phyloP scores from a whole-genome alignment of 2,797 vertebrate genomes.

The Neomorphus geoffroyi region DNA sequence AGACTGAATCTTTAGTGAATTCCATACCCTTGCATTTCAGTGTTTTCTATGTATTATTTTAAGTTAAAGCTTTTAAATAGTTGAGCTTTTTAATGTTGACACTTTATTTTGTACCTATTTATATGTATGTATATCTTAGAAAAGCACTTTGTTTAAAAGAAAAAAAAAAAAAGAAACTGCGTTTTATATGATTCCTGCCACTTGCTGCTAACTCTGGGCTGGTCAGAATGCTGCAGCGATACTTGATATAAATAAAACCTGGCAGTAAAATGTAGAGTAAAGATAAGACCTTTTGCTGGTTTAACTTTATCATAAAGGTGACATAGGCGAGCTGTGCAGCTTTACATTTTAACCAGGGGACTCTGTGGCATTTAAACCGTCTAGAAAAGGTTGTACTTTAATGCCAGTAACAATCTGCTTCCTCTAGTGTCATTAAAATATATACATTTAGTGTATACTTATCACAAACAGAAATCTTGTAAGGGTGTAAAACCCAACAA shows the following conservation, averaged over 20 bases:
- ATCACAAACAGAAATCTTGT: conserved; percentile 76
- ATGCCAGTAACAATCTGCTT: conserved; percentile 96
- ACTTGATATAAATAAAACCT: conserved; percentile 91
- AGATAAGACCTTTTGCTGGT: conserved; percentile 81
- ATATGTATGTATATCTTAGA: conserved; percentile 93
- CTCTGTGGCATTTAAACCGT: conserved; percentile 99
- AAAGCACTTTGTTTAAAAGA: conserved; percentile 97
- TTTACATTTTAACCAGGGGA: conserved; percentile 98
- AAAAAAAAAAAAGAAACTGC: conserved; percentile 83
- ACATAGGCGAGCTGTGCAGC: conserved; percentile 97
- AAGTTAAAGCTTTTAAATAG: conserved; percentile 85
- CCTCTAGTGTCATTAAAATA: conserved; percentile 87
- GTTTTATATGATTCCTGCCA: conserved; percentile 94
- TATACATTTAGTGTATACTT: conserved; percentile 81
- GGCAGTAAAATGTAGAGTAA: conserved; percentile 88
- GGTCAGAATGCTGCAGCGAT: conserved; percentile 98
- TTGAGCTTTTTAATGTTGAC: conserved; percentile 91
- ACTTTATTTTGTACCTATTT: conserved; percentile 89
- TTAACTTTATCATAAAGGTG: conserved; percentile 83
- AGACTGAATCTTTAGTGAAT: conserved; percentile 79
- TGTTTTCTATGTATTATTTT: conserved; percentile 86
- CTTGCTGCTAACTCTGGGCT: conserved; percentile 99
- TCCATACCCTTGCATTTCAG: conserved; percentile 81
- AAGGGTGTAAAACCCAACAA: conserved; percentile 74
- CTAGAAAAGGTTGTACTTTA: conserved; percentile 95